A percentile compares a stretch with the other conserved stretches of the same genome.
These are phyloP conservation scores for Rynchops niger DNA, from an alignment of 2,113 vertebrate species.

Conservation along the genomic window DNA sequence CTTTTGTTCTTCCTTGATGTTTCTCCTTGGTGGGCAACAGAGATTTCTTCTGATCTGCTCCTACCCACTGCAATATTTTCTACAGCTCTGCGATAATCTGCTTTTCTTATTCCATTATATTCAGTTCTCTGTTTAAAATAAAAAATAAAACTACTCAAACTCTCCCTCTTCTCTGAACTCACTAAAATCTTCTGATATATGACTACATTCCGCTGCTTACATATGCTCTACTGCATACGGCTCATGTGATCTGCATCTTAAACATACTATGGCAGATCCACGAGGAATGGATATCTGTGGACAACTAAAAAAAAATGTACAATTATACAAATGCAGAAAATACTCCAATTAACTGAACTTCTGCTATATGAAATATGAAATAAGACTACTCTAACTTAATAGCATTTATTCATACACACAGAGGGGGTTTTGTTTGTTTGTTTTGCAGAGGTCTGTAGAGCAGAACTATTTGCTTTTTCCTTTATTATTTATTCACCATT, in stretches of 20 bases:
- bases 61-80: neutral
- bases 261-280: neutral
- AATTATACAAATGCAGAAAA: neutral
- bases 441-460: neutral
- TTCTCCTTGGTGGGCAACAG: neutral
- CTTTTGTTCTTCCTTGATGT: neutral
- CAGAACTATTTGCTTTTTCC: neutral
- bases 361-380: neutral
- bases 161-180: neutral
- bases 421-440: neutral
- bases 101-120: neutral
- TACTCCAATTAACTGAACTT: neutral
- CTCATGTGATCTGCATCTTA: neutral
- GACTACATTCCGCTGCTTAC: neutral
- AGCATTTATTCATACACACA: neutral
- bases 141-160: neutral
- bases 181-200: neutral
- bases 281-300: neutral
- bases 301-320: neutral
- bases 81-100: neutral
- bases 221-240: neutral
- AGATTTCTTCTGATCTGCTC: neutral
- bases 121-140: neutral
- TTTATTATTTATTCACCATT: neutral
- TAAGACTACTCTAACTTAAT: neutral